A percentile compares a stretch with the other conserved stretches of the same genome.
phyloP scores from a whole-genome alignment of 2,113 vertebrate species.

The Scytalopus superciliaris region DNA sequence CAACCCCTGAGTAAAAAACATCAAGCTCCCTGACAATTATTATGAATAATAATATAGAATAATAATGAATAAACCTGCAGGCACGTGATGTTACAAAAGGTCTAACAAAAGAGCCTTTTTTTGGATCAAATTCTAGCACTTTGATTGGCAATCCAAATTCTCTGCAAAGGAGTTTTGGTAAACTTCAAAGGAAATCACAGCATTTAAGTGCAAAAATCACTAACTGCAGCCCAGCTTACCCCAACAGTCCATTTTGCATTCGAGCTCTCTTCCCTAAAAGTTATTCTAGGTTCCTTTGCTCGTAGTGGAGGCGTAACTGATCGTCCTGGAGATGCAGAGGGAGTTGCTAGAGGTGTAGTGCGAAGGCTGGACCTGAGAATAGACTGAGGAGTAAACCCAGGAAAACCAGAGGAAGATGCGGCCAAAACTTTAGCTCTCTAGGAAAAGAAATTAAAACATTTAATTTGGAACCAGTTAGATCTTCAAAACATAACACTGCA shows the following conservation, averaged over 20 bases:
- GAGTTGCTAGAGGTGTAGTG: slow-evolving; percentile 86
- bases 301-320: slow-evolving; percentile 86
- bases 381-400: slow-evolving; percentile 89
- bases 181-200: background rate
- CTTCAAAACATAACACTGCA: background rate
- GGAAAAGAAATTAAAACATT: background rate
- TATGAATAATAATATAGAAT: background rate
- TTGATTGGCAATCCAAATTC: background rate
- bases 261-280: slow-evolving; percentile 81
- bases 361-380: slow-evolving; percentile 89
- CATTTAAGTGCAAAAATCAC: background rate
- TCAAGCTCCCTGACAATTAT: background rate
- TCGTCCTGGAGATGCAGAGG: slow-evolving; percentile 85
- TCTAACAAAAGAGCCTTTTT: background rate
- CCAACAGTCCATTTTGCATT: slow-evolving; percentile 72
- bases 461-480: background rate
- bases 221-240: slow-evolving; percentile 73
- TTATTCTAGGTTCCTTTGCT: slow-evolving; percentile 87
- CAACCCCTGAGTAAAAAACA: background rate
- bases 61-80: background rate
- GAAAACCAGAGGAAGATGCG: slow-evolving; percentile 80
- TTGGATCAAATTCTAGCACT: background rate
- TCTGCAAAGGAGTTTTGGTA: background rate
- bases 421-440: slow-evolving; percentile 88
- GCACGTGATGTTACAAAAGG: background rate